Evolutionary conservation across 53 echinoderm and acorn worm genomes (phyloP).

Genomic region (Holothuria leucospilota): DNA sequence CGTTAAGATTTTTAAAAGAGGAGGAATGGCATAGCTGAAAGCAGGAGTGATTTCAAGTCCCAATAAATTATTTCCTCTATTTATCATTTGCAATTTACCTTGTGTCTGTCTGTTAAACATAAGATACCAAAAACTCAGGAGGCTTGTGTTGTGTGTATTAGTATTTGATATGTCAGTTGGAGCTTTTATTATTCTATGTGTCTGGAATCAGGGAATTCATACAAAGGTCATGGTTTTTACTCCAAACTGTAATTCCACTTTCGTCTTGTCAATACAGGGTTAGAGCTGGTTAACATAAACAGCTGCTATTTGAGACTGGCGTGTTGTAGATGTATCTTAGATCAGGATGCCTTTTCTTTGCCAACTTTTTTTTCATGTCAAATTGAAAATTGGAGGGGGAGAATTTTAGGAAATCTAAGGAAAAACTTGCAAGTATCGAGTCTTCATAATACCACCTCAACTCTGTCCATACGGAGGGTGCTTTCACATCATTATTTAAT

Average conservation of each 20-base stretch:
- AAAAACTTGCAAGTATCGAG: conserved; percentile 44
- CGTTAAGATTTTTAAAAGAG: no score
- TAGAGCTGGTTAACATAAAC: conserved; percentile 32
- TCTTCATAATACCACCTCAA: conserved; percentile 48
- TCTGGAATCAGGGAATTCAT: conserved; percentile 56
- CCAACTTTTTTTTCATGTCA: conserved; percentile 42
- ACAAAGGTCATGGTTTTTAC: conserved; percentile 50
- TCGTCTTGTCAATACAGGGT: conserved; percentile 57
- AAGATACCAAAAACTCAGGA: conserved; percentile 57
- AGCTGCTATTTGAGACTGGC: conserved; percentile 54
- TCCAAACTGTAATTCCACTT: conserved; percentile 56
- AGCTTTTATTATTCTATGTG: conserved; percentile 45
- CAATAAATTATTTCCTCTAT: conserved; percentile 23
- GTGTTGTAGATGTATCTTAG: conserved; percentile 41
- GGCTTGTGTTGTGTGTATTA: conserved; percentile 57
- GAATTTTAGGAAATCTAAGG: conserved; percentile 28
- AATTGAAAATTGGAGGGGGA: conserved; percentile 29
- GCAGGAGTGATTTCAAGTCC: no score
- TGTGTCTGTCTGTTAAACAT: conserved; percentile 23
- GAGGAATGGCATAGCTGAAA: no score
- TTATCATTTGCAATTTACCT: conserved; percentile 48
- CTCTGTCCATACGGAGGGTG: conserved; percentile 48
- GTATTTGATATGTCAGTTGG: conserved; percentile 37
- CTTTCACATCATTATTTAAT: conserved; percentile 48
- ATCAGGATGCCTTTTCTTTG: conserved; percentile 57